A percentile compares a stretch with the other conserved stretches of the same genome.
Conservation (phyloP, 2,113 vertebrate genomes). For the Ursus arctos region DNA sequence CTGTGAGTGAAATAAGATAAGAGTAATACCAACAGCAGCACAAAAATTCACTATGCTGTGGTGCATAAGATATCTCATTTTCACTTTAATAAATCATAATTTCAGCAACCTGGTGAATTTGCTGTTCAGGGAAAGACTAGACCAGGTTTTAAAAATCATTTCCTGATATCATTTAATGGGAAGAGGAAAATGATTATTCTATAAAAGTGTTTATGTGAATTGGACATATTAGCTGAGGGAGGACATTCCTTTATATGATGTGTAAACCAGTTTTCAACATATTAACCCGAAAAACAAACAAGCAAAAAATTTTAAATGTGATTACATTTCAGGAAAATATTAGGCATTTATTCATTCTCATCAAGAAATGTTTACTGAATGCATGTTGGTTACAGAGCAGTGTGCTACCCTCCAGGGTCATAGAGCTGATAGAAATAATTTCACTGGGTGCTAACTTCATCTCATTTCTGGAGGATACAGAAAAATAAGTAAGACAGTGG, state of each 20-base stretch:
- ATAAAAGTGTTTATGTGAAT: neutral
- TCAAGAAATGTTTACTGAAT: neutral
- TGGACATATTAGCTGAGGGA: neutral
- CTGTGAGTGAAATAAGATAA: slow-evolving; percentile 50
- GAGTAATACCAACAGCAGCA: neutral
- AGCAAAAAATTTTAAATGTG: neutral
- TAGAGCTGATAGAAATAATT: neutral
- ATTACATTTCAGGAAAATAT: slow-evolving; percentile 1
- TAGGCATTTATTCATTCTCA: neutral
- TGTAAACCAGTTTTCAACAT: neutral
- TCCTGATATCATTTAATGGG: slow-evolving; percentile 7
- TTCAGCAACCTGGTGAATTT: slow-evolving; percentile 19
- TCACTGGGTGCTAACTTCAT: neutral
- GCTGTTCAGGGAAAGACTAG: slow-evolving; percentile 34
- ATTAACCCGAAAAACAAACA: neutral
- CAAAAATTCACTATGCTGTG: slow-evolving; percentile 27
- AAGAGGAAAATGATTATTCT: slow-evolving; percentile 15
- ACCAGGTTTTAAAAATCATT: slow-evolving; percentile 35
- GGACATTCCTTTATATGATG: neutral
- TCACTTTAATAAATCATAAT: slow-evolving; percentile 62
- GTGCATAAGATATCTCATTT: slow-evolving; percentile 46
- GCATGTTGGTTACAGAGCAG: neutral
- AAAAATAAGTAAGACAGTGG: neutral
- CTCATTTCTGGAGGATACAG: neutral
- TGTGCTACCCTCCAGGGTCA: neutral